These are phyloP conservation scores for Linnaemya tessellans DNA, from an alignment of 2,888 invertebrate species.

Conservation along the genomic window DNA sequence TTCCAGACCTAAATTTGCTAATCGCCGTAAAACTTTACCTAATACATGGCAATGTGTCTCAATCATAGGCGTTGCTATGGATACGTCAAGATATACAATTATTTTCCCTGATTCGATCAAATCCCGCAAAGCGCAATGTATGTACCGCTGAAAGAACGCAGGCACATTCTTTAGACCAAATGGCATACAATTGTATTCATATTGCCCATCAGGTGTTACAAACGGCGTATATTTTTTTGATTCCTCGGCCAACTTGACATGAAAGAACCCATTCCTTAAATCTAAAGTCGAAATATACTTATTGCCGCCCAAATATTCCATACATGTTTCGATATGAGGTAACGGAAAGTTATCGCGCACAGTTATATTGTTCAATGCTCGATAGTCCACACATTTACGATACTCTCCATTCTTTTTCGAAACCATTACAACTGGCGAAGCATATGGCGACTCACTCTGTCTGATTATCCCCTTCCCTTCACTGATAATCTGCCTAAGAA, in stretches of 20 bases:
- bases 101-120: constrained; percentile 21
- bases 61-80: constrained; percentile 5
- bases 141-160: constrained; percentile 43
- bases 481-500: no score
- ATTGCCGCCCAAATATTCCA: no score
- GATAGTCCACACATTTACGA: no score
- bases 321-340: no score
- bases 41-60: constrained; percentile 5
- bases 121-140: constrained; percentile 20
- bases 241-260: constrained; percentile 18
- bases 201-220: constrained; percentile 54
- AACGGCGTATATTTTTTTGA: constrained; percentile 43
- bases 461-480: no score
- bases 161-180: not conserved
- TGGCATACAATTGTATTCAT: constrained; percentile 31
- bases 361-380: no score
- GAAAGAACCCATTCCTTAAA: not conserved
- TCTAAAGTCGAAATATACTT: no score
- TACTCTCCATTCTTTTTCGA: no score
- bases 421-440: no score
- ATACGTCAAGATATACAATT: constrained; percentile 25
- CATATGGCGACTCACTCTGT: no score
- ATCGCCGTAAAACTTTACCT: not conserved
- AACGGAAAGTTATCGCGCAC: no score
- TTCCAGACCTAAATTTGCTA: constrained; percentile 3